Base-by-base conservation (phyloP, 2,113 vertebrate species). In the Riparia riparia region DNA sequence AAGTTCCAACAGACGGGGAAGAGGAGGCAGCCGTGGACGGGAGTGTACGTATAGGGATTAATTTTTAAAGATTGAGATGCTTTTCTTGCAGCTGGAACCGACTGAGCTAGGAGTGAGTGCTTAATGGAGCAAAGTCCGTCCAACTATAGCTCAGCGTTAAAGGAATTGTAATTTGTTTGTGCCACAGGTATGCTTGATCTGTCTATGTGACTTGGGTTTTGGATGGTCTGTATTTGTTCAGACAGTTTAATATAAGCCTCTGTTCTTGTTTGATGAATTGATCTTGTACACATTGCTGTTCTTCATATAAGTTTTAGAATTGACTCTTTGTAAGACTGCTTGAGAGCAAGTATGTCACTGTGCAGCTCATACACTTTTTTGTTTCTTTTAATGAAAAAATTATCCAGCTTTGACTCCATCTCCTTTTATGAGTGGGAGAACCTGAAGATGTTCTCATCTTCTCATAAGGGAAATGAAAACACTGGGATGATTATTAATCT, bases 1-100 rank as follows among this genome's bases (percentile, higher is more conserved):
- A 61, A 98, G 91, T 41, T 98, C 98, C 94, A 99, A 58, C 97
- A 98, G 99, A 80, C 98, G 99, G 73, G 99, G 99, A 91, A 98
- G 99, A 97, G 99, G 97, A 82, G 98, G 98, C 93, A 99, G 90
- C 95, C 98, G 99, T 83, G 98, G 97, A 44, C 98, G 98, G 97
- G 99, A 99, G 90, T 98, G 99, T 99, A 97, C 26, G 98, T 97
- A 82, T 6, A 73, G 44, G 50, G 29, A 22, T 65, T 94, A 3
- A 24, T 61, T 91, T 82, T 21, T 65, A 90, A 95, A 85, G 73
- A 26, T 21, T 45, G 14, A 21, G 29, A n/a, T 1, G 2, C 37
- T 84, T 72, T n/a, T 44, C 61, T 84, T 84, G 47, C 19, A 89
- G 37, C n/a, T 95, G 56, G 37, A 87, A 21, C 39, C 71, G 60